These are phyloP conservation scores for Xylota sylvarum DNA, from an alignment of 2,888 invertebrate genomes.

Conservation along the genomic window DNA sequence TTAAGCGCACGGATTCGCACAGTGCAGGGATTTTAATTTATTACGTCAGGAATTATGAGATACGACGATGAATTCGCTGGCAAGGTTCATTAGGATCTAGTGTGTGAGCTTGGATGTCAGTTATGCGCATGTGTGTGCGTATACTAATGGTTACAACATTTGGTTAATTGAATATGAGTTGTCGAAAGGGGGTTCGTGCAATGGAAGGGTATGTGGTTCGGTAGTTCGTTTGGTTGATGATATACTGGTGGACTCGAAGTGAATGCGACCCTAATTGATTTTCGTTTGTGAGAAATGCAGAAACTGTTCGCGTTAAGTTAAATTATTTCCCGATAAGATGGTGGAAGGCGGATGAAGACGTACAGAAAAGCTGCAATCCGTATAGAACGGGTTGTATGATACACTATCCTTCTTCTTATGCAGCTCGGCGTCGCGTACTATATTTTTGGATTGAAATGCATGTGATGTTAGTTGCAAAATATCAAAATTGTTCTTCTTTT, in stretches of 20 bases:
- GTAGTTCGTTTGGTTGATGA: background rate
- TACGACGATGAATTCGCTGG: conserved; percentile 62
- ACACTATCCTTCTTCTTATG: too few species aligned
- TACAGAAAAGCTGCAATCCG: too few species aligned
- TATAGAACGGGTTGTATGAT: too few species aligned
- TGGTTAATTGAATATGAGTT: conserved; percentile 68
- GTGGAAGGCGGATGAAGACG: background rate
- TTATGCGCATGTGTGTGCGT: background rate
- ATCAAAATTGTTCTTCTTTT: too few species aligned
- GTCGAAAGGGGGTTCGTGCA: background rate
- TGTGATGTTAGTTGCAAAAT: too few species aligned
- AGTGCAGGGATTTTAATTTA: conserved; percentile 70
- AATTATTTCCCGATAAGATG: conserved; percentile 24
- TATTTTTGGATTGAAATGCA: too few species aligned
- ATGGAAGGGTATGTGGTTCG: background rate
- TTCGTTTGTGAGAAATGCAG: conserved; percentile 30
- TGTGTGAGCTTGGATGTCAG: conserved; percentile 42
- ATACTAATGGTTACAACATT: conserved; percentile 38
- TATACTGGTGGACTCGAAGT: conserved; percentile 8
- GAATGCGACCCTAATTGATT: conserved; percentile 60
- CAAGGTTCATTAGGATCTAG: conserved; percentile 71
- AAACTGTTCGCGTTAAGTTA: background rate
- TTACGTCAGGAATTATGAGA: conserved; percentile 71
- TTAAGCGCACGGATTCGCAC: conserved; percentile 64
- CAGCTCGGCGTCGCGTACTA: too few species aligned